Conservation (phyloP, 2,113 vertebrate species). For the Erythrocebus patas region DNA sequence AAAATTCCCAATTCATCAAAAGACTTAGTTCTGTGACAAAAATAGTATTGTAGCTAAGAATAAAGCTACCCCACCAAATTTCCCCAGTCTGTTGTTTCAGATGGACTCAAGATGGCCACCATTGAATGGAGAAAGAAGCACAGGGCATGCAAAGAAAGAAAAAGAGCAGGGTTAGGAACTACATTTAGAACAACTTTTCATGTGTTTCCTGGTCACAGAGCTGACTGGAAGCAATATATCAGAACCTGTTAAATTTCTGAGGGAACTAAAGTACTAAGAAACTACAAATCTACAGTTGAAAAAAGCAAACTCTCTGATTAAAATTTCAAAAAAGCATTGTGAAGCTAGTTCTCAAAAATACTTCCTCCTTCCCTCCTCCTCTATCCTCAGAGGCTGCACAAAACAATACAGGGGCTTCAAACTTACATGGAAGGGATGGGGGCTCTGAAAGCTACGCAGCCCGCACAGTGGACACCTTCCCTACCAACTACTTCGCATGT, state of each 20-base stretch:
- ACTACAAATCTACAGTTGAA: neutral
- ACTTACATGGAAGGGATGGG: accelerated
- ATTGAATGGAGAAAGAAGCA: neutral
- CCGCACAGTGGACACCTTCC: neutral
- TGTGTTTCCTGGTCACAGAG: neutral
- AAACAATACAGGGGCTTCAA: neutral
- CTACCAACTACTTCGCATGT: neutral
- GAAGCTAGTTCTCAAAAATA: neutral
- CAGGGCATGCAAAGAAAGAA: neutral
- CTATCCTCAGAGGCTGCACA: neutral
- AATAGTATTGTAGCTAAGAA: neutral
- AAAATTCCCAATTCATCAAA: neutral
- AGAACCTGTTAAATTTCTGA: neutral
- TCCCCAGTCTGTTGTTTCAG: neutral
- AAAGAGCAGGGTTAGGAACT: neutral
- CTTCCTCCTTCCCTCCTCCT: neutral
- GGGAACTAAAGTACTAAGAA: neutral
- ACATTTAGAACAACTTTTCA: neutral
- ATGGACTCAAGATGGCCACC: neutral
- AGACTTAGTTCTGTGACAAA: neutral
- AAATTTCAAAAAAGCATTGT: neutral
- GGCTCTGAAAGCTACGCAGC: accelerated
- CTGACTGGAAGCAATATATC: neutral
- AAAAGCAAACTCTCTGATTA: neutral
- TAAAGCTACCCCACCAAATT: neutral